A percentile compares a stretch with the other conserved stretches of the same genome.
These are phyloP conservation scores for Equus przewalskii DNA, from an alignment of 2,113 vertebrate genomes.

Conservation along the genomic window DNA sequence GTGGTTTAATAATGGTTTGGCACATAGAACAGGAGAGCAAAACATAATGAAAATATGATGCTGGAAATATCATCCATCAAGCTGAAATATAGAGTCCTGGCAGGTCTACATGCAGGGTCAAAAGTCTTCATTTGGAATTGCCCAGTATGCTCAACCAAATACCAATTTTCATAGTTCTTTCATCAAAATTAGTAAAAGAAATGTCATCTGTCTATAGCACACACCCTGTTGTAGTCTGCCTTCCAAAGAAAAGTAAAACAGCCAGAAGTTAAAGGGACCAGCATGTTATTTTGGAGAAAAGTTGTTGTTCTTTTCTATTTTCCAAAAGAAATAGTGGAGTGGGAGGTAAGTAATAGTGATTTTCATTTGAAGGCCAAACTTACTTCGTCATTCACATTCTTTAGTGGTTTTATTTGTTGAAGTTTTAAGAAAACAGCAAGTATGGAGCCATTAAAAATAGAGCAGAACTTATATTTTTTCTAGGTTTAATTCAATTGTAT, in stretches of 20 bases:
- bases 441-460: not conserved
- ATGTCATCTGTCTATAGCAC: conserved; percentile 52
- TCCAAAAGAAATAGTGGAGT: not conserved
- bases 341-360: not conserved
- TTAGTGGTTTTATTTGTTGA: not conserved
- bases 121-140: conserved; percentile 59
- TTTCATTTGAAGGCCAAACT: conserved; percentile 7
- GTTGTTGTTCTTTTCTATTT: not conserved
- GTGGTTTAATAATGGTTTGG: conserved; percentile 71
- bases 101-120: conserved; percentile 50
- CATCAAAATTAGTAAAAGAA: conserved; percentile 74
- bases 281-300: not conserved
- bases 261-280: not conserved
- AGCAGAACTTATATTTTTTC: not conserved
- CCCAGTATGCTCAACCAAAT: conserved; percentile 30
- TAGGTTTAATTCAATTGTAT: not conserved
- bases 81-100: conserved; percentile 53
- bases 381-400: not conserved
- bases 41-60: conserved; percentile 75
- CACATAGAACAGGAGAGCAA: conserved; percentile 37
- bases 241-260: conserved; percentile 30
- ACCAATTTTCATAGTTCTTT: conserved; percentile 68
- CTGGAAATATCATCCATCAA: conserved; percentile 43
- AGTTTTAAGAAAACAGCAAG: not conserved
- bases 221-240: not conserved